Evolutionary conservation across 2,113 vertebrate species (phyloP), one percentile per base, ranked within the genome.

Genomic region (Rissa tridactyla): DNA sequence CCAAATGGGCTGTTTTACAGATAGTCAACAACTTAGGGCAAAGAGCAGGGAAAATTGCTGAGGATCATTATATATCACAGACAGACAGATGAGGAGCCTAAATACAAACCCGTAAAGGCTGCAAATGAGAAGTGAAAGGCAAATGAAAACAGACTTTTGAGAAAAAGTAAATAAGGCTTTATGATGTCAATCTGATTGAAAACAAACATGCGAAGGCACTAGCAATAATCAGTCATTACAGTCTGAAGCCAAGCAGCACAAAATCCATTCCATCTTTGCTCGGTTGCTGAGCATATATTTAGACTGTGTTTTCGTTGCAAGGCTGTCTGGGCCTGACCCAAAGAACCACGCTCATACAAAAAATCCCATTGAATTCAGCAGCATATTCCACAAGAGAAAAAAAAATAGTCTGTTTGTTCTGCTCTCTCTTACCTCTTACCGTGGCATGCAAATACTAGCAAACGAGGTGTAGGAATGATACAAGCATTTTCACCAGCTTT

Each of bases 91-190:
- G 77, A 97, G 69, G 82, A 84, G 71, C 68, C 69, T 82, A 82
- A 92, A 95, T 46, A 64, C 75, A 89, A 91, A 69, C 49, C 78
- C 18, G 1, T 44, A 82, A 69, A 19, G 8, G 54, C 71, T 90
- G 69, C 70, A 92, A 85, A 92, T 94, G 64, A 94, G 86, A 96
- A 94, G 89, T 91, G 75, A 94, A 94, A 96, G 79, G 86, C 84
- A 94, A 97, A 92, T 66, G 44, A 87, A 95, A 97, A 95, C 73
- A 94, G 90, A 77, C 76, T 77, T 91, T 76, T 51, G 84, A 62
- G 42, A 95, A 92, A 95, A 95, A 93, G 89, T 90, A 97, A 96
- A 93, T 95, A 96, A 90, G 76, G 77, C 34, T 96, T 85, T 51
- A 78, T 75, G 81, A 95, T 97, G 84, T 97, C 94, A 94, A 40